phyloP scores from a whole-genome alignment of 92 coral and sea anemone species.

The Hydrozoanthus gracilis region DNA sequence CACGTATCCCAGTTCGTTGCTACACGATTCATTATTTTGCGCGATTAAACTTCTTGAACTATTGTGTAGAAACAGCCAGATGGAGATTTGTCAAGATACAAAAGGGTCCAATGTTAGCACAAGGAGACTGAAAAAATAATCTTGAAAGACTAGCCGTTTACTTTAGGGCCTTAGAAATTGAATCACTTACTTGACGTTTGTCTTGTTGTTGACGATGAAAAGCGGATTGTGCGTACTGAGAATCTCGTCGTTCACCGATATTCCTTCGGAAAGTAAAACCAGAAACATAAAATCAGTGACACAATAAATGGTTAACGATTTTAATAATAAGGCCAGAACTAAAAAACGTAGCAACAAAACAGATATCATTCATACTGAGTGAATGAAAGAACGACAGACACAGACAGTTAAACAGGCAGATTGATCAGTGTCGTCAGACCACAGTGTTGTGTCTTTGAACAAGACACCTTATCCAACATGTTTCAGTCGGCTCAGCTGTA shows the following conservation, averaged over 20 bases:
- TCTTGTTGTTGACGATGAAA: conserved; percentile 97
- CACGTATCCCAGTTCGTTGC: too few relatives aligned
- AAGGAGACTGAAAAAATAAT: too few relatives aligned
- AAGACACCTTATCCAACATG: too few relatives aligned
- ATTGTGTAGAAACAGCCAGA: too few relatives aligned
- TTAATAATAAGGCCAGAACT: too few relatives aligned
- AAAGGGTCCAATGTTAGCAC: too few relatives aligned
- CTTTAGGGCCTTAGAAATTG: background rate
- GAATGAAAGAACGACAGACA: background rate
- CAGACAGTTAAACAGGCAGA: background rate
- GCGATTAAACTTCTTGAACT: too few relatives aligned
- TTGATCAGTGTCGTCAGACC: too few relatives aligned
- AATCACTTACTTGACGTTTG: conserved; percentile 94
- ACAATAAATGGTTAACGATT: background rate
- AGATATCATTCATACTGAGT: background rate
- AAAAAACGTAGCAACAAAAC: background rate
- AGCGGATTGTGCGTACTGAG: conserved; percentile 94
- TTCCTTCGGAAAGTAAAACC: conserved; percentile 68
- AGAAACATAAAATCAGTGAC: background rate
- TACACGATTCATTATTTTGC: too few relatives aligned
- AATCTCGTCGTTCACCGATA: conserved; percentile 97
- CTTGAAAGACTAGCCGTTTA: background rate
- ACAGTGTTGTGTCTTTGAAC: too few relatives aligned
- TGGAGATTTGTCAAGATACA: too few relatives aligned
- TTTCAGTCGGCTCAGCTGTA: too few relatives aligned